Evolutionary conservation across 2,113 vertebrate genomes (phyloP), one percentile per base, ranked within the genome.

Genomic region (Ahaetulla prasina): DNA sequence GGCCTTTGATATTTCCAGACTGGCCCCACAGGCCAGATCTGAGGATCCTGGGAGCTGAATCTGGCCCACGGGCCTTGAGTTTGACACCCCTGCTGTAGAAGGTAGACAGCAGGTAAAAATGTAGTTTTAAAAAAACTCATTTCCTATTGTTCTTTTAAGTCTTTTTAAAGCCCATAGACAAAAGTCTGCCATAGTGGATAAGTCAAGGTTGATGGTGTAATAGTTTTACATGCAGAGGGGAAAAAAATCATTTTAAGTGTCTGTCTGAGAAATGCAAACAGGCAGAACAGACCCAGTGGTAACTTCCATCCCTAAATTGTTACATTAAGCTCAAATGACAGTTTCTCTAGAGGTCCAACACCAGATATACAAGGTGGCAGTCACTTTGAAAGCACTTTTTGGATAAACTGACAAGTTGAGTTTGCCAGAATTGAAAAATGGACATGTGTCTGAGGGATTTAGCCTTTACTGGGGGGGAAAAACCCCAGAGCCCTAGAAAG

Each of bases 321-420:
- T 90, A 94, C 85, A 92, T 95, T 95, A 95, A 95, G 92, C 52
- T 91, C 92, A 94, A 93, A 63, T 93, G 93, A 95, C 95, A 96
- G 94, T 89, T 96, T 85, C 63, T 95, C 90, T 92, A 55, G 88
- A 95, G 93, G 89, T 94, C 85, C 80, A 94, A 92, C 90, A 93
- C 88, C 88, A 91, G 50, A 30, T 47, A 92, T 90, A 52, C 8
- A 89, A 54, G 85, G 80, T 86, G 1, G 89, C 12, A 90, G 93
- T 93, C 5, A 88, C 87, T 95, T 92, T 12, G 68, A 86, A 90
- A 90, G 60, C 94, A 90, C 85, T 92, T 96, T 96, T 96, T 94
- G 18, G 89, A 93, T 52, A 91, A 93, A 89, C 49, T 89, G 89
- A 91, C 90, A 74, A 93, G 90, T 52, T 55, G 25, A 89, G n/a